Conservation (phyloP, 2,888 invertebrate species). For the Holacanthella duospinosa region DNA sequence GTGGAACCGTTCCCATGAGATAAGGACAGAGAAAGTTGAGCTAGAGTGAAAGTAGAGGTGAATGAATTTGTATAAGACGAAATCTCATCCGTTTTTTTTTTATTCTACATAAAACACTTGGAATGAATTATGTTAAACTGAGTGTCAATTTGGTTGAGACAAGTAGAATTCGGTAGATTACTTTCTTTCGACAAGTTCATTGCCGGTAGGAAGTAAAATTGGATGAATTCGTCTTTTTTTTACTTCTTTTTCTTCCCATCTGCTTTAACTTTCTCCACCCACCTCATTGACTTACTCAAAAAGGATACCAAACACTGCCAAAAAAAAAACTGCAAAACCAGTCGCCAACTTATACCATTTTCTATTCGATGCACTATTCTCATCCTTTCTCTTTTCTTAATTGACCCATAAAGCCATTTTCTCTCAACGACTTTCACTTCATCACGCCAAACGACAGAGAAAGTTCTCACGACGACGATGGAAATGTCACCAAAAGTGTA, state of each 20-base stretch:
- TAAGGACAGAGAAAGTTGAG: background rate
- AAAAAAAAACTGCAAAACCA: background rate
- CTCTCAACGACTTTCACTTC: background rate
- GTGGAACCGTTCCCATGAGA: too few relatives aligned
- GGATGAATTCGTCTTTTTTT: background rate
- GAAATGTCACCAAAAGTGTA: too few relatives aligned
- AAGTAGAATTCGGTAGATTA: background rate
- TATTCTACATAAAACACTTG: background rate
- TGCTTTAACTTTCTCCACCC: background rate
- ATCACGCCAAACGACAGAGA: too few relatives aligned
- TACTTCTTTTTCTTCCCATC: background rate
- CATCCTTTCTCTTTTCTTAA: background rate
- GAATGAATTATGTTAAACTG: conserved; percentile 1
- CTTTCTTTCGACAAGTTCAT: conserved; percentile 2
- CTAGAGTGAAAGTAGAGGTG: background rate
- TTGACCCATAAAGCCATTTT: conserved; percentile 1
- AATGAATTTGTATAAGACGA: too few relatives aligned
- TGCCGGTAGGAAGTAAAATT: background rate
- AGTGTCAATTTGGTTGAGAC: background rate
- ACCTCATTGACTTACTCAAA: background rate
- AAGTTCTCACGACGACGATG: too few relatives aligned
- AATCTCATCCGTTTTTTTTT: too few relatives aligned
- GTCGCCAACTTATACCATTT: background rate
- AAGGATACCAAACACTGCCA: background rate
- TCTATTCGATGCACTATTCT: background rate